Evolutionary conservation across 1,140 invertebrate genomes (phyloP).

Genomic region (Oedothorax gibbosus): DNA sequence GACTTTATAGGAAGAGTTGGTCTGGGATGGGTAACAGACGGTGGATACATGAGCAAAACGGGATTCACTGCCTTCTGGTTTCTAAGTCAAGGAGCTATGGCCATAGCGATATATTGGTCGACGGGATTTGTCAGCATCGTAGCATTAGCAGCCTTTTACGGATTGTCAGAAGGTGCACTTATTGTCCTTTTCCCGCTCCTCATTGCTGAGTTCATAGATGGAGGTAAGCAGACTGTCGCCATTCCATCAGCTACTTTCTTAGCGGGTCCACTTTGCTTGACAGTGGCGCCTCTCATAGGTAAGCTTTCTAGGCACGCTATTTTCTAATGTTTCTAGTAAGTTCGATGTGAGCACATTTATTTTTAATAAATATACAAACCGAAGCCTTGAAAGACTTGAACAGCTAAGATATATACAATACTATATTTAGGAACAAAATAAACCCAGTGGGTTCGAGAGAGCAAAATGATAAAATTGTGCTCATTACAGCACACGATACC

Average conservation of each 20-base stretch:
- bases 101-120: slow-evolving; percentile 10
- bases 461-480: no score
- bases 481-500: no score
- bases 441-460: no score
- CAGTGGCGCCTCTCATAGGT: slow-evolving; percentile 49
- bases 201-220: slow-evolving; percentile 60
- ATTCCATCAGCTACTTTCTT: slow-evolving; percentile 23
- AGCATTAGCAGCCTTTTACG: slow-evolving; percentile 26
- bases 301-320: neutral
- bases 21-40: slow-evolving; percentile 40
- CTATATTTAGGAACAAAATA: no score
- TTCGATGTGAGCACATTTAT: no score
- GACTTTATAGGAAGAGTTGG: slow-evolving; percentile 20
- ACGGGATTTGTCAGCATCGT: slow-evolving; percentile 34
- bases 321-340: no score
- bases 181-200: slow-evolving; percentile 60
- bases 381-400: no score
- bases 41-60: slow-evolving; percentile 44
- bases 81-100: slow-evolving; percentile 43
- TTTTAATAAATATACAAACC: no score
- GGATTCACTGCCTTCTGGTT: slow-evolving; percentile 46
- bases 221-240: slow-evolving; percentile 33
- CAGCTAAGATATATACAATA: no score
- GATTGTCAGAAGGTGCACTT: slow-evolving; percentile 44
- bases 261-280: slow-evolving; percentile 21